Percentiles rank a stretch among this genome's conserved stretches.
phyloP scores from a whole-genome alignment of 2,113 vertebrate species.

The Probosciger aterrimus region DNA sequence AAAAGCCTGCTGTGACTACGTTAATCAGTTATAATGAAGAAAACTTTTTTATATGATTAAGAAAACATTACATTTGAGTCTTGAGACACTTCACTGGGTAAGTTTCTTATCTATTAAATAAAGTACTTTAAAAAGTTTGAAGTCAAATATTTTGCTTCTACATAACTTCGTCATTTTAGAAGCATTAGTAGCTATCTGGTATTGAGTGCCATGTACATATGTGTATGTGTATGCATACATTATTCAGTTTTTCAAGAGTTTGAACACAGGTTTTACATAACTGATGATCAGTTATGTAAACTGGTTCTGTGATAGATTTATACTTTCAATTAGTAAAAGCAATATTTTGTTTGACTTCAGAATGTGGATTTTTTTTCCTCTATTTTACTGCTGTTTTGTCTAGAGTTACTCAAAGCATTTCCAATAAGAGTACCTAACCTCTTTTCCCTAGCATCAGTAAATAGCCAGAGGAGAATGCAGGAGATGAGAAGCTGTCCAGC shows the following conservation, averaged over 20 bases:
- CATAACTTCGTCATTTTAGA: background rate
- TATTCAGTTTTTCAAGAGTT: background rate
- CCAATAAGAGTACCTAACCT: background rate
- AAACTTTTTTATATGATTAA: background rate
- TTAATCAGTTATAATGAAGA: background rate
- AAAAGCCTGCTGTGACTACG: background rate
- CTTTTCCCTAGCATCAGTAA: background rate
- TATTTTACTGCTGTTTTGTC: background rate
- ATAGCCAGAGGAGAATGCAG: background rate
- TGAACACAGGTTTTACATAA: background rate
- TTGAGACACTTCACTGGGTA: background rate
- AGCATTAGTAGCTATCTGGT: background rate
- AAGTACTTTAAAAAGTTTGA: background rate
- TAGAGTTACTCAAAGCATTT: background rate
- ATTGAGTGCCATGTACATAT: background rate
- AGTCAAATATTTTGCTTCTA: background rate
- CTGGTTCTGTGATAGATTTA: background rate
- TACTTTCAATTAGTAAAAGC: background rate
- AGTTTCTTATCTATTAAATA: background rate
- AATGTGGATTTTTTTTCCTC: background rate
- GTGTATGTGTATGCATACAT: rapidly evolving
- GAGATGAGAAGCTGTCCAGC: background rate
- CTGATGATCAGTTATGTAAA: background rate
- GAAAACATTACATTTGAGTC: background rate
- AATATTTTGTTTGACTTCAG: background rate